phyloP scores from a whole-genome alignment of 2,797 vertebrate species.

The Macroramphosus scolopax region DNA sequence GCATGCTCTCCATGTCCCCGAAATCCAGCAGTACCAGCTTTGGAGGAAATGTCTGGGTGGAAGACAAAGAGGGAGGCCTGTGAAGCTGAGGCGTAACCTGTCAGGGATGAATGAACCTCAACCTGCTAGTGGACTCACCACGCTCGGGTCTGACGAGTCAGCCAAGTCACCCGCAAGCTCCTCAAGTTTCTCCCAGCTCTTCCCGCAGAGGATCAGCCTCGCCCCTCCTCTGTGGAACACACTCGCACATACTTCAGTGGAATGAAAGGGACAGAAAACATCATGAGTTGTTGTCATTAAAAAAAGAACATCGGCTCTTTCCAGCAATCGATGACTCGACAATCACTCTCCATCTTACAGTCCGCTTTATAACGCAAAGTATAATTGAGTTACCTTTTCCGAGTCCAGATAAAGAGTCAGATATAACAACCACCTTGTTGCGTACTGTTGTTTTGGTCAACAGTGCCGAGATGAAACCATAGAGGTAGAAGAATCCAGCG shows the following conservation, averaged over 20 bases:
- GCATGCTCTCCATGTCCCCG: conserved; percentile 82
- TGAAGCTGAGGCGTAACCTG: too few relatives aligned
- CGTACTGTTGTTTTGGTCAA: conserved; percentile 86
- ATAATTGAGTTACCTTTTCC: conserved; percentile 82
- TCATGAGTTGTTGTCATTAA: too few relatives aligned
- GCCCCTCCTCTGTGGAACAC: conserved; percentile 89
- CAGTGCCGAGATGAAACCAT: conserved; percentile 75
- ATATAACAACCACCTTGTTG: conserved; percentile 93
- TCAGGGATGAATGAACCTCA: not conserved
- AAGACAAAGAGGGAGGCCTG: not conserved
- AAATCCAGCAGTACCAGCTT: conserved; percentile 91
- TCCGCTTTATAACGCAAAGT: too few relatives aligned
- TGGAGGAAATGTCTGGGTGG: conserved; percentile 85
- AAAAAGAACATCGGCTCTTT: too few relatives aligned
- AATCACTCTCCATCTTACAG: too few relatives aligned
- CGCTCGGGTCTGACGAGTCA: conserved; percentile 82
- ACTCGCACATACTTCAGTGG: conserved; percentile 61
- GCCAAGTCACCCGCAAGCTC: conserved; percentile 81
- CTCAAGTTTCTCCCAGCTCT: conserved; percentile 88
- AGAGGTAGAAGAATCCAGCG: conserved; percentile 87
- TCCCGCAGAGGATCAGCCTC: conserved; percentile 89
- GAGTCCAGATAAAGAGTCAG: conserved; percentile 85
- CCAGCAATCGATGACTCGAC: too few relatives aligned
- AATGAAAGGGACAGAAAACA: too few relatives aligned
- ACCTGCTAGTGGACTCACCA: conserved; percentile 68